Evolutionary conservation across 2,888 invertebrate species (phyloP), one percentile per base, ranked within the genome.

Genomic region (Chalcosyrphus nemorum): DNA sequence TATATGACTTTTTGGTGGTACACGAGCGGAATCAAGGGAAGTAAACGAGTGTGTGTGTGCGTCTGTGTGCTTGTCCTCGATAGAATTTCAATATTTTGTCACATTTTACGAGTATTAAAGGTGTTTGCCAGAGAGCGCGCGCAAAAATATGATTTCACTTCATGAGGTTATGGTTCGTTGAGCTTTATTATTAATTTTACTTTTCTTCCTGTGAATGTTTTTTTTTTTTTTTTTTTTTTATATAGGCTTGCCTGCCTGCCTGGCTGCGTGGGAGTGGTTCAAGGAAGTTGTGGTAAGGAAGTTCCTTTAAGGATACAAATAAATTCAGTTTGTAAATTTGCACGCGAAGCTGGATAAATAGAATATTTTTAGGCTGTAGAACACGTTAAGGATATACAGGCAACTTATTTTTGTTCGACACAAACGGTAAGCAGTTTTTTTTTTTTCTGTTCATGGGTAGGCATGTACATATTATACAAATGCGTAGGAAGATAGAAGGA

Each of bases 41-140:
- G 27, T 13, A 4, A n/a, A 45, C 47, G 7, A 50, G 24, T 21
- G 5, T 7, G 35, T 47, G 24, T 35, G 24, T 59, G 65, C 19
- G 29, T 35, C 9, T 45, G 45, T 47, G 45, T 47, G 35, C 50
- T 32, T 61, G 38, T 63, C 59, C 45, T 81, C 61, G 47, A 68
- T 78, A 68, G 82, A 78, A 82, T 68, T 78, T 82, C 72, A 74
- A 74, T 78, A 82, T 77, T 74, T 78, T 82, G 61, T 78, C 72
- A 82, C 77, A 82, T 77, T 75, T 75, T 78, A 78, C 59, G 68
- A 63, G 77, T 32, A 72, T 82, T 82, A 82, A 82, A 82, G 77
- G 66, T 82, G 66, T 72, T 82, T 72, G 56, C 17, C 43, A 45
- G 21, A 63, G 35, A 61, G 27, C 43, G 66, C 41, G 38, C 56